A percentile compares a stretch with the other conserved stretches of the same genome.
phyloP scores from a whole-genome alignment of 2,888 invertebrate genomes.

The Malacosoma neustria region DNA sequence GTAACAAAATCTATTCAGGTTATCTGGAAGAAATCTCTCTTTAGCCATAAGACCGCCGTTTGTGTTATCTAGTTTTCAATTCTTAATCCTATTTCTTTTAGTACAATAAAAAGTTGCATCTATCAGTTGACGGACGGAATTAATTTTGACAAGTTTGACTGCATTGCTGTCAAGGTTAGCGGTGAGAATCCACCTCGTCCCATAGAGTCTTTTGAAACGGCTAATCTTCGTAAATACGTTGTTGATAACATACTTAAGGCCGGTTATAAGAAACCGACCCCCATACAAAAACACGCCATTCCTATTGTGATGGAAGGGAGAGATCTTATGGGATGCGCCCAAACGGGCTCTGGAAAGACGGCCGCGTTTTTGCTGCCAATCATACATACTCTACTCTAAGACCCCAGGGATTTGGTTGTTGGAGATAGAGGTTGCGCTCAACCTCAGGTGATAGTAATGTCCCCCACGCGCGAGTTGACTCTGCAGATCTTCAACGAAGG shows the following conservation, averaged over 20 bases:
- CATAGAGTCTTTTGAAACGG: slow-evolving; percentile 80
- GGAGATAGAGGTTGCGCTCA: slow-evolving; percentile 72
- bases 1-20: too few relatives aligned
- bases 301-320: slow-evolving; percentile 86
- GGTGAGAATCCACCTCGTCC: slow-evolving; percentile 80
- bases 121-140: too few relatives aligned
- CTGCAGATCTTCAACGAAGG: slow-evolving; percentile 92
- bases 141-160: slow-evolving; percentile 93
- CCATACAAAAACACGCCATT: slow-evolving; percentile 94
- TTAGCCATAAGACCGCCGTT: too few relatives aligned
- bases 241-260: slow-evolving; percentile 86
- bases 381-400: slow-evolving; percentile 79
- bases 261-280: slow-evolving; percentile 90
- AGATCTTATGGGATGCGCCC: slow-evolving; percentile 98
- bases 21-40: too few relatives aligned
- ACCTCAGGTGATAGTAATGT: slow-evolving; percentile 87
- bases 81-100: too few relatives aligned
- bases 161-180: slow-evolving; percentile 89
- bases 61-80: too few relatives aligned
- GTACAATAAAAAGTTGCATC: too few relatives aligned
- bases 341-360: slow-evolving; percentile 98
- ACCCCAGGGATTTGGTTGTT: slow-evolving; percentile 63
- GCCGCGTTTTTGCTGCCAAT: slow-evolving; percentile 96
- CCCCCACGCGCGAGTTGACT: slow-evolving; percentile 94
- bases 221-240: slow-evolving; percentile 80